Evolutionary conservation across 2,797 vertebrate species (phyloP).

Genomic region (Diplodus sargus): DNA sequence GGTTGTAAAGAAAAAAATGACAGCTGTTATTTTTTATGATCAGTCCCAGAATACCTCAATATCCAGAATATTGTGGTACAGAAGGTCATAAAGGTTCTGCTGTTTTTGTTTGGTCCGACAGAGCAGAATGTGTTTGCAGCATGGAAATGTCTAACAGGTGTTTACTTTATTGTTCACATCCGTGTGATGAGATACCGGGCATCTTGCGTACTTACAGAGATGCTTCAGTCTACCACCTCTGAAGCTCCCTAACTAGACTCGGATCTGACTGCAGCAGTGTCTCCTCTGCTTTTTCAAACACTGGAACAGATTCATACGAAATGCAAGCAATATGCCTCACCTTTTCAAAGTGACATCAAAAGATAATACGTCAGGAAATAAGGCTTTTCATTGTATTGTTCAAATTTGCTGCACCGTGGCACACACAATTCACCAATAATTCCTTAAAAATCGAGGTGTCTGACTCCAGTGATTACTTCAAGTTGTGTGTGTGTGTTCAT

Average conservation of each 20-base stretch:
- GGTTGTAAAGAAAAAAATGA: slow-evolving; percentile 51
- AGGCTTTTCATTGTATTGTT: not conserved
- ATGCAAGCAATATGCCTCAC: slow-evolving; percentile 2
- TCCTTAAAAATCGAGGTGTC: not conserved
- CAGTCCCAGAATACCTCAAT: slow-evolving; percentile 50
- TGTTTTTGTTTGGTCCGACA: slow-evolving; percentile 68
- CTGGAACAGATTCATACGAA: slow-evolving; percentile 1
- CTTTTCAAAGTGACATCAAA: not conserved
- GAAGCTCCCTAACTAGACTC: slow-evolving; percentile 25
- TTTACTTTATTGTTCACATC: slow-evolving; percentile 75
- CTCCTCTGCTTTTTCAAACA: slow-evolving; percentile 17
- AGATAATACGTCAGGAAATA: not conserved
- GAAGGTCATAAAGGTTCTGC: slow-evolving; percentile 71
- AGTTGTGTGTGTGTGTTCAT: not conserved
- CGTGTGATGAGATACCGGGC: slow-evolving; percentile 68
- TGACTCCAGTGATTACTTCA: not conserved
- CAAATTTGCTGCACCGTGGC: not conserved
- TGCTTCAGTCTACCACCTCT: slow-evolving; percentile 57
- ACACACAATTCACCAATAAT: not conserved
- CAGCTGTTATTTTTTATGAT: slow-evolving; percentile 60
- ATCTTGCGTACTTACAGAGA: slow-evolving; percentile 60
- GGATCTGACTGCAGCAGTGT: slow-evolving; percentile 34
- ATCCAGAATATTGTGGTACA: slow-evolving; percentile 45
- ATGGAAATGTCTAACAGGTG: slow-evolving; percentile 75
- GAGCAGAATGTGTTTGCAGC: slow-evolving; percentile 63